Base-by-base conservation (phyloP, 2,888 invertebrate species). In the Yponomeuta plumbellus region DNA sequence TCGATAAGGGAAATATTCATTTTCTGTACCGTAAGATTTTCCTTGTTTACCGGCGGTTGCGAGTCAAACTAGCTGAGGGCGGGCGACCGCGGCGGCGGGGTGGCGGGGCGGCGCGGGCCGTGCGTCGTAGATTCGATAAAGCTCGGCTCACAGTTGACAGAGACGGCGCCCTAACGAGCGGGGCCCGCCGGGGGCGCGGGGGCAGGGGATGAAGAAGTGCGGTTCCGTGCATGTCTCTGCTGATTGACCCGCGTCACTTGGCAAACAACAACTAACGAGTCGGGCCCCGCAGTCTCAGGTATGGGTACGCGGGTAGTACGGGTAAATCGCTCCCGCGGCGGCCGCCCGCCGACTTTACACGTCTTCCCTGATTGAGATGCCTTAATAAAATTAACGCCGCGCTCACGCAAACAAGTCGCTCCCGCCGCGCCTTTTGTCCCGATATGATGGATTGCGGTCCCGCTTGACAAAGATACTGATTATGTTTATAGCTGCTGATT, bases 201-300 rank as follows among this genome's bases (percentile, higher is more conserved):
- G 77, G 78, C 76, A 73, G 68, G 81, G 83, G 81, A 77, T 80
- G 89, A 90, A 90, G 91, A 90, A 91, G 88, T 90, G 91, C 87
- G 91, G 91, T 90, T 88, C 90, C 90, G 86, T 90, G 90, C 90
- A 90, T 91, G 90, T 86, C 89, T 87, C 89, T 89, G 88, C 90
- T 91, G 91, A 91, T 91, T 91, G 91, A 91, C 91, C 91, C 89
- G 90, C 89, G 90, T 89, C 89, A 90, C 91, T 91, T 84, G 84
- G 88, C 90, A 91, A 91, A 91, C 90, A 91, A 90, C 90, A 90
- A 91, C 89, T 90, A 91, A 91, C 90, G 90, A 91, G 89, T 86
- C 83, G 83, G 81, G 83, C 86, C 83, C 85, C 86, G 84, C 87
- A 84, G 89, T 87, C 86, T 84, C 88, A 86, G 87, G 86, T 88